Conservation (phyloP, 2,888 invertebrate species). For the Gymnocheta viridis region DNA sequence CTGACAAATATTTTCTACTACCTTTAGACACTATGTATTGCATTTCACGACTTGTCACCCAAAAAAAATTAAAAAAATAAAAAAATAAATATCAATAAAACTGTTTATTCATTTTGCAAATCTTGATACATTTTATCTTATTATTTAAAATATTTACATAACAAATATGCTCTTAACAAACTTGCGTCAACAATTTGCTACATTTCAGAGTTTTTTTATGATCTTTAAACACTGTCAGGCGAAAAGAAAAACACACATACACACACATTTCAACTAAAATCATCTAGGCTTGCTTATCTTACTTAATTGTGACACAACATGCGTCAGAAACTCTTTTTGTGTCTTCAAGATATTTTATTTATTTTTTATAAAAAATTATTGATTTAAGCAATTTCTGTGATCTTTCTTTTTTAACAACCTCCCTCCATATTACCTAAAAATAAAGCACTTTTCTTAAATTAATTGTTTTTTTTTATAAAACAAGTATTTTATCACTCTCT, state of each 20-base stretch:
- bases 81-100: too few species aligned
- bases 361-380: too few species aligned
- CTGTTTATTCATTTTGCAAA: slow-evolving; percentile 18
- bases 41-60: slow-evolving; percentile 1
- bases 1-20: background rate
- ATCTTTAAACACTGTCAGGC: slow-evolving; percentile 11
- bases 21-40: background rate
- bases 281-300: background rate
- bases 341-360: background rate
- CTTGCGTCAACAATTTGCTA: slow-evolving; percentile 22
- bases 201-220: slow-evolving; percentile 6
- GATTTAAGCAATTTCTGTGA: too few species aligned
- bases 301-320: background rate
- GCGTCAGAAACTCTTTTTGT: background rate
- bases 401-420: background rate
- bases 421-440: background rate
- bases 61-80: background rate
- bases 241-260: background rate
- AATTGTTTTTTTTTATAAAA: background rate
- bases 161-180: background rate
- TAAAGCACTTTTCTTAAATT: background rate
- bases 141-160: slow-evolving; percentile 7
- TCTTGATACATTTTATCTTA: background rate
- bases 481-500: background rate
- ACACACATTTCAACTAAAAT: background rate